Evolutionary conservation across 2,888 invertebrate genomes (phyloP).

Genomic region (Melolontha melolontha): DNA sequence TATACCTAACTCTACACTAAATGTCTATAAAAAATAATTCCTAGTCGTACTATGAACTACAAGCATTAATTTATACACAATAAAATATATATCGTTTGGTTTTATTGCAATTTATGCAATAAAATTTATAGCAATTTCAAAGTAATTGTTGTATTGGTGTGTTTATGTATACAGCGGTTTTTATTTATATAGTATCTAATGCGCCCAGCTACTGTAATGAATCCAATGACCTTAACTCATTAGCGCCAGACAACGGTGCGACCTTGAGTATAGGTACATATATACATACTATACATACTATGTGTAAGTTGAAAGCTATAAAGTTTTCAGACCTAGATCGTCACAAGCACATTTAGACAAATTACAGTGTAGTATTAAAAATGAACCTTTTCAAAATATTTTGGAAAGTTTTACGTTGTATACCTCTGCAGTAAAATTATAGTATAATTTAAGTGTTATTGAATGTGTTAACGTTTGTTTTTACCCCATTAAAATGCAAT

Average conservation of each 20-base stretch:
- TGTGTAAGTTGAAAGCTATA: background rate
- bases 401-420: slow-evolving; percentile 1
- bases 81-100: background rate
- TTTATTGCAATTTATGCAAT: background rate
- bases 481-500: too few species aligned
- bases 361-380: slow-evolving; percentile 24
- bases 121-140: background rate
- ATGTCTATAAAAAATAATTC: too few species aligned
- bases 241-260: slow-evolving; percentile 13
- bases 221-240: slow-evolving; percentile 30
- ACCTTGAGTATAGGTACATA: slow-evolving; percentile 27
- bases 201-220: background rate
- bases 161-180: too few species aligned
- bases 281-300: background rate
- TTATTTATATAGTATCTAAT: background rate
- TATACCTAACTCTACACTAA: too few species aligned
- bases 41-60: too few species aligned
- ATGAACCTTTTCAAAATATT: slow-evolving; percentile 15
- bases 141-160: background rate
- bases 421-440: too few species aligned
- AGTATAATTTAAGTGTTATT: too few species aligned
- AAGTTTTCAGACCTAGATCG: slow-evolving; percentile 2
- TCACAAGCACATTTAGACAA: slow-evolving; percentile 7
- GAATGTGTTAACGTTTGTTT: too few species aligned
- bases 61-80: too few species aligned